These are phyloP conservation scores for Drosophila varians DNA, from an alignment of 1,140 invertebrate species.

Conservation along the genomic window DNA sequence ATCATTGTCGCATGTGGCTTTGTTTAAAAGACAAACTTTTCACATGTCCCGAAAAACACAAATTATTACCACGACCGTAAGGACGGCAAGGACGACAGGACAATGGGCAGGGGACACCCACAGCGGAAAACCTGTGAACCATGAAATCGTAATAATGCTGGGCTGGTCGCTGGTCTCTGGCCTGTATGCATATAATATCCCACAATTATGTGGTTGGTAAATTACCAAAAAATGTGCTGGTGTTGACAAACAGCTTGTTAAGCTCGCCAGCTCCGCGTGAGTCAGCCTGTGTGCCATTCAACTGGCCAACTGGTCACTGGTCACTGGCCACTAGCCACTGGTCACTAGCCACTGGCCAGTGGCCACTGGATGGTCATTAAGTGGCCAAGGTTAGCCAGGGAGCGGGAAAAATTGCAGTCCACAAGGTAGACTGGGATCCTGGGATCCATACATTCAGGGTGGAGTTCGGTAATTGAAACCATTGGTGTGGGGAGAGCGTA, in stretches of 20 bases:
- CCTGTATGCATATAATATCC: constrained; percentile 73
- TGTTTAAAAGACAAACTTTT: constrained; percentile 77
- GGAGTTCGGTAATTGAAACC: neutral
- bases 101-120: constrained; percentile 22
- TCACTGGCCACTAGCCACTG: constrained; percentile 48
- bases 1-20: constrained; percentile 39
- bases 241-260: constrained; percentile 81
- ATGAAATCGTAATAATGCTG: constrained; percentile 75
- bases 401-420: constrained; percentile 19
- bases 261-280: constrained; percentile 23
- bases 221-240: constrained; percentile 82
- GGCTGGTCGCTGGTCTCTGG: constrained; percentile 27
- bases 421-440: constrained; percentile 2
- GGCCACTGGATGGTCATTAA: constrained; percentile 78
- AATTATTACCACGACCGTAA: constrained; percentile 47
- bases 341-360: constrained; percentile 18
- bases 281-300: constrained; percentile 21
- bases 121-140: constrained; percentile 74
- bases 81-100: constrained; percentile 10
- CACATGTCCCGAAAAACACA: constrained; percentile 58
- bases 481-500: neutral
- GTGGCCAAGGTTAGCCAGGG: constrained; percentile 58
- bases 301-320: constrained; percentile 45
- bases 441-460: constrained; percentile 4
- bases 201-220: constrained; percentile 80